A percentile compares a stretch with the other conserved stretches of the same genome.
Conservation (phyloP, 1,140 invertebrate genomes). For the Holotrichia oblita region DNA sequence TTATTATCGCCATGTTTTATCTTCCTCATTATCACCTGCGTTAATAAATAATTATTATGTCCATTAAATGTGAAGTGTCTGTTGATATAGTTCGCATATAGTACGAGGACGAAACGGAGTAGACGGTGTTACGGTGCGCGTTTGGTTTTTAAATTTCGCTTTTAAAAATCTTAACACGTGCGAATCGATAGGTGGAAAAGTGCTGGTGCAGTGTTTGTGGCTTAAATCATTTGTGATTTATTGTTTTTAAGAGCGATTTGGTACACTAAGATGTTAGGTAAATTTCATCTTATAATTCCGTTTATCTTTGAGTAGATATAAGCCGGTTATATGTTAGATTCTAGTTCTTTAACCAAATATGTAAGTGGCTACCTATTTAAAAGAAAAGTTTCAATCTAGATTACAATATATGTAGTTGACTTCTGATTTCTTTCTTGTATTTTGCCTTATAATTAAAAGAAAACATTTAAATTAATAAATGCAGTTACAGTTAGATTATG, state of each 20-base stretch:
- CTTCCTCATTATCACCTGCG: not conserved
- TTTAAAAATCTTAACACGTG: slow-evolving; percentile 18
- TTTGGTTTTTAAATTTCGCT: slow-evolving; percentile 6
- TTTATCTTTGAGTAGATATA: no score
- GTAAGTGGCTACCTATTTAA: no score
- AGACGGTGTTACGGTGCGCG: not conserved
- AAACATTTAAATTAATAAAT: no score
- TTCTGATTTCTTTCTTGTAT: no score
- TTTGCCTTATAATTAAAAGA: no score
- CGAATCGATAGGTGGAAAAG: not conserved
- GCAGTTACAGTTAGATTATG: no score
- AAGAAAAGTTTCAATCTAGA: no score
- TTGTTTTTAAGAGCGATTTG: not conserved
- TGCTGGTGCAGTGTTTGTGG: not conserved
- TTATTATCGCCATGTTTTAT: not conserved
- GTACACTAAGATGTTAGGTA: not conserved
- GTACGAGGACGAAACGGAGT: not conserved
- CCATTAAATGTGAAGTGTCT: not conserved
- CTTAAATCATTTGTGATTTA: not conserved
- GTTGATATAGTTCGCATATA: not conserved
- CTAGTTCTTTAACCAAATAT: no score
- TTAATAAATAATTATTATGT: slow-evolving; percentile 15
- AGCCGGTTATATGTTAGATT: no score
- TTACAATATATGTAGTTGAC: no score
- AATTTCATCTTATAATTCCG: not conserved